These are phyloP conservation scores for Panagrolaimus sp. DNA, from an alignment of 1,140 invertebrate species.

Conservation along the genomic window DNA sequence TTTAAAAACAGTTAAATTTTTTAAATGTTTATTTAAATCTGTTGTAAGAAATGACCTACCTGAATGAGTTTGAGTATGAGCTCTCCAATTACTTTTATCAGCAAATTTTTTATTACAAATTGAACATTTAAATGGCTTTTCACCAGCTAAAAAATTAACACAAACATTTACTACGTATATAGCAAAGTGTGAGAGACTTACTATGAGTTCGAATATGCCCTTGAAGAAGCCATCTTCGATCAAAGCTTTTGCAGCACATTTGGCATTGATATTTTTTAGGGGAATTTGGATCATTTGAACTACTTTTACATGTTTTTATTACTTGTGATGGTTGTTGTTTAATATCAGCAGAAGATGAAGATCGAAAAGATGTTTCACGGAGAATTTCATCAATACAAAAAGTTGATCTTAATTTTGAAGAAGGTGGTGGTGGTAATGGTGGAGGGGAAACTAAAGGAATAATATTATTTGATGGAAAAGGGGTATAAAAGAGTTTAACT, in stretches of 20 bases:
- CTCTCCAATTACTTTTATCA: conserved; percentile 40
- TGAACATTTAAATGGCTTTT: conserved; percentile 36
- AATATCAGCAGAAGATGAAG: neutral
- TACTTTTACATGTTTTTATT: neutral
- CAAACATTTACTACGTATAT: neutral
- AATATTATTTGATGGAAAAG: too few relatives aligned
- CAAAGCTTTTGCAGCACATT: conserved; percentile 33
- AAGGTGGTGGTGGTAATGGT: neutral
- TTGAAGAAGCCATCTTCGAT: conserved; percentile 37
- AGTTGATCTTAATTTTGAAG: neutral
- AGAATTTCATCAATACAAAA: conserved; percentile 7
- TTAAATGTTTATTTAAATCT: neutral
- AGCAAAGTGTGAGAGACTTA: neutral
- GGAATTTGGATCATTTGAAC: conserved; percentile 6
- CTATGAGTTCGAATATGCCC: conserved; percentile 56
- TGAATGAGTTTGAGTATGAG: conserved; percentile 27
- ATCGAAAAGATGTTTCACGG: too few relatives aligned
- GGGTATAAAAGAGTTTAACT: too few relatives aligned
- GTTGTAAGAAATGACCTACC: neutral
- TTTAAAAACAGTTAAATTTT: too few relatives aligned
- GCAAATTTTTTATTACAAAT: conserved; percentile 34
- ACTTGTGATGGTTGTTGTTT: neutral
- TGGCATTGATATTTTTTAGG: conserved; percentile 34
- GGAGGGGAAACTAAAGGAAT: neutral
- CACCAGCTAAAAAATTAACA: conserved; percentile 22